Conservation (phyloP, 1,140 invertebrate genomes). For the Aphaenogaster floridana region DNA sequence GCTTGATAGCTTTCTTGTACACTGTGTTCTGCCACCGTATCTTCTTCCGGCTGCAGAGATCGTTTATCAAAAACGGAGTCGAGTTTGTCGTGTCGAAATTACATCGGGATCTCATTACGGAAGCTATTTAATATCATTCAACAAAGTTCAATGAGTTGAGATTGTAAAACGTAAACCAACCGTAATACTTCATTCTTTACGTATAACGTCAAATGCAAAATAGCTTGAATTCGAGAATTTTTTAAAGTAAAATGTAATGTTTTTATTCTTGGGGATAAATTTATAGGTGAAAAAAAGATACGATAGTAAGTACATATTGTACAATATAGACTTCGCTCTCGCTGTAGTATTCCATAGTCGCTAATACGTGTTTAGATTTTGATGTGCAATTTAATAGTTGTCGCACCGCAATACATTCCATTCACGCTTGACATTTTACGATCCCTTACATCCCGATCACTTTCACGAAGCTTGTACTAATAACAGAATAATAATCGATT, state of each 20-base stretch:
- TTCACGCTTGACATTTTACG: slow-evolving; percentile 40
- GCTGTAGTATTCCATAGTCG: slow-evolving; percentile 30
- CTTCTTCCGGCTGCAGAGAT: neutral
- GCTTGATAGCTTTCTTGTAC: slow-evolving; percentile 54
- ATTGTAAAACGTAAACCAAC: neutral
- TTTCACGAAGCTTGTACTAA: slow-evolving; percentile 49
- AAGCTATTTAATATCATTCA: neutral
- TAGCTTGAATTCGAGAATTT: neutral
- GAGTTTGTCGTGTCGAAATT: neutral
- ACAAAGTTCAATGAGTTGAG: neutral
- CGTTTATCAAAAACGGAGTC: neutral
- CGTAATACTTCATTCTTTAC: neutral
- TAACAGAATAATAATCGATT: slow-evolving; percentile 16
- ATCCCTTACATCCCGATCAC: slow-evolving; percentile 38
- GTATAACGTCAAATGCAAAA: neutral
- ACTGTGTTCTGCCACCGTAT: slow-evolving; percentile 17
- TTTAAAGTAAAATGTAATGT: neutral
- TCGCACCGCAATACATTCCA: slow-evolving; percentile 34
- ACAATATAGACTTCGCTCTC: neutral
- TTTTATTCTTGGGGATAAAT: neutral
- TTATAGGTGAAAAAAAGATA: neutral
- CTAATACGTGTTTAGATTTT: slow-evolving; percentile 43
- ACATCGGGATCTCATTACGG: neutral
- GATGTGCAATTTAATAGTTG: slow-evolving; percentile 47
- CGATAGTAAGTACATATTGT: slow-evolving; percentile 15